These are phyloP conservation scores for Rotaria macrura DNA, from an alignment of 2,888 invertebrate genomes.

Conservation along the genomic window DNA sequence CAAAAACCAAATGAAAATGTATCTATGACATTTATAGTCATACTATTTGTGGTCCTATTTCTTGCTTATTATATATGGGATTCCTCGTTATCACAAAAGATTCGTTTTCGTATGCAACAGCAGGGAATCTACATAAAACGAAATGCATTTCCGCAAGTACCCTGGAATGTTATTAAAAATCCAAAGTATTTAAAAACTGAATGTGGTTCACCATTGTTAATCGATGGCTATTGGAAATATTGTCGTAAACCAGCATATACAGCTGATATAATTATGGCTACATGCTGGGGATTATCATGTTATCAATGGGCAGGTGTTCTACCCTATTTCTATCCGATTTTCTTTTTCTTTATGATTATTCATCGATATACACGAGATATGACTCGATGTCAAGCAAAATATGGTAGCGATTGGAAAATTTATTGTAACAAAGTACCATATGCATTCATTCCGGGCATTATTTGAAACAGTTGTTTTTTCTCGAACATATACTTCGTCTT, in stretches of 20 bases:
- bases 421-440: slow-evolving; percentile 68
- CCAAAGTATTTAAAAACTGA: not conserved
- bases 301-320: not conserved
- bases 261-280: slow-evolving; percentile 43
- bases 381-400: not conserved
- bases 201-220: not conserved
- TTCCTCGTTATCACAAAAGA: not conserved
- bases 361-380: slow-evolving; percentile 4
- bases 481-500: too few relatives aligned
- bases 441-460: slow-evolving; percentile 59
- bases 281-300: slow-evolving; percentile 57
- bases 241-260: slow-evolving; percentile 54
- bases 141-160: slow-evolving; percentile 13
- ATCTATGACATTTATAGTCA: not conserved
- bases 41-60: not conserved
- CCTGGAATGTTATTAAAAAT: not conserved
- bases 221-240: slow-evolving; percentile 4
- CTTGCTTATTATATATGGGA: slow-evolving; percentile 9
- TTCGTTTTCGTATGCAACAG: slow-evolving; percentile 12
- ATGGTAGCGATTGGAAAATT: slow-evolving; percentile 65
- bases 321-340: slow-evolving; percentile 40
- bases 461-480: not conserved
- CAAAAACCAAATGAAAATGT: not conserved
- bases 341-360: slow-evolving; percentile 2
- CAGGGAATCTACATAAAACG: not conserved